A percentile compares a stretch with the other conserved stretches of the same genome.
These are phyloP conservation scores for Triops longicaudatus DNA, from an alignment of 1,140 invertebrate species.

Conservation along the genomic window DNA sequence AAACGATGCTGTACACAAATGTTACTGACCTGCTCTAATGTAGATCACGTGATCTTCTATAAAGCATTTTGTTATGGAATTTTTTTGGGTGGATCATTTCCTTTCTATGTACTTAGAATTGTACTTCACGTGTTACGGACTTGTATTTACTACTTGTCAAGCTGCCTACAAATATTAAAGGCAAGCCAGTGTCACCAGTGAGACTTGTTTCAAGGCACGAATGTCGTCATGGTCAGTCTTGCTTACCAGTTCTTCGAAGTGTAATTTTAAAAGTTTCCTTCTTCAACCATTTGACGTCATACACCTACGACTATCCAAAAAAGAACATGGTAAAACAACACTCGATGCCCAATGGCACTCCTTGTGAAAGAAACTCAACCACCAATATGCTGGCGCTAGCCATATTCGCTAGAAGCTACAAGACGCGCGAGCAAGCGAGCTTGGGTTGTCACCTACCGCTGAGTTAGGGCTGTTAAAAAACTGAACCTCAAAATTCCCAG, in stretches of 20 bases:
- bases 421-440: background rate
- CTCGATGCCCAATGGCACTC: background rate
- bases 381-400: background rate
- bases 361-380: background rate
- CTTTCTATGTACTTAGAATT: background rate
- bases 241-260: background rate
- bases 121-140: background rate
- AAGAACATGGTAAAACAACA: background rate
- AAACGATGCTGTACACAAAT: background rate
- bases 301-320: background rate
- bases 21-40: background rate
- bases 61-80: background rate
- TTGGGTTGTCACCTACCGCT: background rate
- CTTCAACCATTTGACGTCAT: background rate
- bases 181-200: background rate
- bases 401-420: background rate
- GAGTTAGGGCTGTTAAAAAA: background rate
- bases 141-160: background rate
- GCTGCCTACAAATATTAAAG: background rate
- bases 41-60: background rate
- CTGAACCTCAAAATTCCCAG: background rate
- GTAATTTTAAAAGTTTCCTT: background rate
- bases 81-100: background rate
- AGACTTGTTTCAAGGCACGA: background rate
- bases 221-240: background rate